Evolutionary conservation across 2,113 vertebrate genomes (phyloP), one percentile per base, ranked within the genome.

Genomic region (Pluvianellus socialis): DNA sequence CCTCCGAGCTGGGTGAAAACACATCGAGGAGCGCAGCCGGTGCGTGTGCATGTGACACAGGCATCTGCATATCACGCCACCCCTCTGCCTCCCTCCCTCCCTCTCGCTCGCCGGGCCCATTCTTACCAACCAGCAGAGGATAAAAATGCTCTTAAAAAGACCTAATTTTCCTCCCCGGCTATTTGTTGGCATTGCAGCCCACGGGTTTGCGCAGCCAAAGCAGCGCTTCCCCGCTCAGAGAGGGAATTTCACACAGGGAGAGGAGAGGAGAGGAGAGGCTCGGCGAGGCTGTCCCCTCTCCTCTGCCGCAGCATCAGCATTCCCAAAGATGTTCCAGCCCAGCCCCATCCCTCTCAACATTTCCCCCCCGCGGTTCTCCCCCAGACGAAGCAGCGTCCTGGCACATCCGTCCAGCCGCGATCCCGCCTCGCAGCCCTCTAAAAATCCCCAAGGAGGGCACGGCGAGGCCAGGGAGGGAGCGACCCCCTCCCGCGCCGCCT

Each of bases 381-480:
- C 50, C 0, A 4, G 67, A 8, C 0, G 2, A 55, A 76, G 49
- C 32, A 1, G 19, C 0, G 7, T 32, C 80, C 80, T 14, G 58
- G 32, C 67, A 24, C 76, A 76, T 4, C 49, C 4, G 1, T 2
- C 56, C 17, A 17, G 71, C 80, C 66, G 19, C 4, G 1, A 19
- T 27, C 12, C 59, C 24, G 2, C 52, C 61, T 89, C 24, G 0
- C 7, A 19, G 17, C 49, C 40, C 35, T 81, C 72, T 24, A 13
- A 1, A 50, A 63, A 67, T 3, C 49, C 33, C 59, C 2, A 8
- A 8, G 0, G 35, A 79, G 72, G 72, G 74, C 58, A 11, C 2
- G 0, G 32, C 0, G 8, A 32, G 56, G 62, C 8, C 63, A 1
- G 62, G 56, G 67, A 80, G 84, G 85, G 74, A 62, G 74, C 23